Evolutionary conservation across 2,797 vertebrate species (phyloP), one percentile per base, ranked within the genome.

Genomic region (Catamblyrhynchus diadema): DNA sequence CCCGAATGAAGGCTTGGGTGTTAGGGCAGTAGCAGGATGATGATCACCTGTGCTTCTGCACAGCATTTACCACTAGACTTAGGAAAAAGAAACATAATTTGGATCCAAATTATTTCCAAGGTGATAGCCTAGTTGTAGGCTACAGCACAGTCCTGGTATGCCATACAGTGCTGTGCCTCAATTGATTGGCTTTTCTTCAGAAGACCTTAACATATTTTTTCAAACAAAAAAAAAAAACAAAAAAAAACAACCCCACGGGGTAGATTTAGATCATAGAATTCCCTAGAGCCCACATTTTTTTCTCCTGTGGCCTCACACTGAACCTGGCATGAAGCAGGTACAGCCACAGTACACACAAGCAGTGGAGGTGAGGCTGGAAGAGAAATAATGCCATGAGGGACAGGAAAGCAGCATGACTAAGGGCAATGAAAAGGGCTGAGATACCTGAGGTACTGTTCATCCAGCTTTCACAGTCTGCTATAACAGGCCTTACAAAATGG

Each of bases 51-150:
- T 42, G n/a, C 47, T 62, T 80, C 56, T 62, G 64, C 47, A 54
- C 39, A 83, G 61, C 53, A 81, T 39, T 45, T 81, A 33, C 35
- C 56, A 35, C 35, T 33, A 57, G 42, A 48, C 25, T 69, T 80
- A 53, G 25, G n/a, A 51, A 67, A 92, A 92, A 81, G 27, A 51
- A 72, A 60, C 4, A 30, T 37, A 77, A 88, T 7, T 65, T 44
- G n/a, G 27, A 88, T 50, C 21, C n/a, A 44, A 77, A 81, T 69
- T 61, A 66, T 73, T 27, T 88, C 73, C 84, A 91, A 72, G 91
- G 51, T 22, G 53, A 66, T n/a, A 53, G n/a, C 35, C 44, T 71
- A 7, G 0, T 28, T 88, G 51, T 14, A 57, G 50, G 33, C 45
- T 79, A 48, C 67, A 61, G 41, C 59, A 64, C 9, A 47, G 60